phyloP scores from a whole-genome alignment of 2,888 invertebrate species.

The Pedicia rivosa region DNA sequence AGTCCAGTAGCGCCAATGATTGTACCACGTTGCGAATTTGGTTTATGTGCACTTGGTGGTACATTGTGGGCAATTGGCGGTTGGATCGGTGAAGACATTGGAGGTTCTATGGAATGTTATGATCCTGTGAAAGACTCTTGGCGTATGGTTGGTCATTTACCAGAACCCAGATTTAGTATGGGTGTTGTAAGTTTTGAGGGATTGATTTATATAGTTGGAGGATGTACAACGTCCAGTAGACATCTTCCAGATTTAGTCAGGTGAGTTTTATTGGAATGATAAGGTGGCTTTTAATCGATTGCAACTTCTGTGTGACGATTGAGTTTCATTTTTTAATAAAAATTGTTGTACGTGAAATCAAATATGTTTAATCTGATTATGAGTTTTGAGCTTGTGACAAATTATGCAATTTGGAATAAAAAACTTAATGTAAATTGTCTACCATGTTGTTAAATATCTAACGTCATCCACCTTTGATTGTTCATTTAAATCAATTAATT shows the following conservation, averaged over 20 bases:
- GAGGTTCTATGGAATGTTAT: constrained; percentile 74
- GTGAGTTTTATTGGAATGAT: no score
- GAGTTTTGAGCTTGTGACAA: no score
- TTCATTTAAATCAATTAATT: constrained; percentile 4
- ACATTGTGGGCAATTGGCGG: constrained; percentile 80
- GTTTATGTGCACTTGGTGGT: constrained; percentile 68
- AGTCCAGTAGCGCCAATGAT: constrained; percentile 53
- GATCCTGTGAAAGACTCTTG: constrained; percentile 65
- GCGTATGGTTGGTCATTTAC: constrained; percentile 61
- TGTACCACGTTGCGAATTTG: constrained; percentile 79
- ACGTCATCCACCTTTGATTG: neutral
- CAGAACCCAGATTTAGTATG: constrained; percentile 80
- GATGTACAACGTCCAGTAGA: constrained; percentile 64
- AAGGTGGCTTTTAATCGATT: no score
- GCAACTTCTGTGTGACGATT: no score
- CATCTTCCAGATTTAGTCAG: constrained; percentile 67
- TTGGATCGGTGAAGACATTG: constrained; percentile 86
- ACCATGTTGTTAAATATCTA: constrained; percentile 4
- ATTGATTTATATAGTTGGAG: constrained; percentile 75
- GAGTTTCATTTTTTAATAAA: no score
- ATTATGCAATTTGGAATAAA: no score
- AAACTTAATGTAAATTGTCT: no score
- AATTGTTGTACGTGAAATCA: no score
- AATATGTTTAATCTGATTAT: no score
- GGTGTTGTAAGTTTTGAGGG: constrained; percentile 56